Evolutionary conservation across 1,140 invertebrate genomes (phyloP), one percentile per base, ranked within the genome.

Genomic region (Leptoteleia sp.): DNA sequence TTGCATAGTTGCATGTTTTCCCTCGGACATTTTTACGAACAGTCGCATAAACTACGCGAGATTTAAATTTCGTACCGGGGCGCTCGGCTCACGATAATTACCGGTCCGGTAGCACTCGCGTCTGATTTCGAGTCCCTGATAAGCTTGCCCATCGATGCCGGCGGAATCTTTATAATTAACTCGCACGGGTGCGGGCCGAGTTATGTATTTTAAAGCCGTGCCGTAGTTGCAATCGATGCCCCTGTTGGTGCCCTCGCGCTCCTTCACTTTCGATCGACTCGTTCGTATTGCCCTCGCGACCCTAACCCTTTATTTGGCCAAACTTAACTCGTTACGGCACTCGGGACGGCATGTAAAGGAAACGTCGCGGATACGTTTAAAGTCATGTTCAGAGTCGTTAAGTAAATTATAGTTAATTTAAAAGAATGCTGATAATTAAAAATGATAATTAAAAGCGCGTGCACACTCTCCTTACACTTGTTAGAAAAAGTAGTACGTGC

Each of bases 21-120:
- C 35, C 12, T 38, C 22, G 38, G 48, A 62, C 57, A 54, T 64
- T 64, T 72, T 62, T 62, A 31, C 13, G 40, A 72, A 55, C 48
- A 48, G 57, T 22, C n/a, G 42, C 57, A 33, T 9, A 27, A 40
- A 25, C 29, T 42, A 15, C 1, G 52, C 54, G 27, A 48, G 35
- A 47, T 38, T 37, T 47, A 11, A 67, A 67, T 37, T 57, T 48
- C 43, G 17, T 11, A 25, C 12, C 50, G 0, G 17, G 15, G 5
- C 35, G 13, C 15, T n/a, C 9, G 1, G 7, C 17, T 11, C 15
- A 12, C 33, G 38, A 57, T 38, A 55, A 55, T 40, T 11, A 42
- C 22, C 25, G 11, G 3, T 35, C 22, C 38, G 7, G 16, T 54
- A 17, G 25, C 11, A 13, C 1, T 27, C 4, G 35, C 4, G 47